Conservation (phyloP, 2,113 vertebrate genomes). For the Piprites chloris region DNA sequence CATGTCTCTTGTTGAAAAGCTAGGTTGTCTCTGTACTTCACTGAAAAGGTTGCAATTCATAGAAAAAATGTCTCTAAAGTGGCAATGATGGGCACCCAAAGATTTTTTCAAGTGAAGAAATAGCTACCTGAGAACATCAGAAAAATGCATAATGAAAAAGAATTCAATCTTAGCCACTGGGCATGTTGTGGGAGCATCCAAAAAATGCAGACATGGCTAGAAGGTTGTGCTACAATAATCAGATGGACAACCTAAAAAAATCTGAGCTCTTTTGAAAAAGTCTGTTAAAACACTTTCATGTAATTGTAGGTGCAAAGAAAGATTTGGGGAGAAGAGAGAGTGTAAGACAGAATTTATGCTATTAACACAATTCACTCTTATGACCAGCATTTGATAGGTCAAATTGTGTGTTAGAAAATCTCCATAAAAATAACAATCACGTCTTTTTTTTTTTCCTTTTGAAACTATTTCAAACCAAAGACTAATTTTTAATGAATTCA, state of each 20-base stretch:
- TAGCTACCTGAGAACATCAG: neutral
- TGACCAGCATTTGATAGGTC: neutral
- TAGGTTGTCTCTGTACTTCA: neutral
- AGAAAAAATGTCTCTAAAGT: neutral
- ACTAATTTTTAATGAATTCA: neutral
- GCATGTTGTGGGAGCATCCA: neutral
- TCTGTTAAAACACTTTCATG: neutral
- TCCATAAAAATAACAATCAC: neutral
- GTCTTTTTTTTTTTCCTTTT: neutral
- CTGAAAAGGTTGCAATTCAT: neutral
- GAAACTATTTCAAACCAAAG: neutral
- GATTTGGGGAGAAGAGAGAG: neutral
- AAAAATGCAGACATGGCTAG: neutral
- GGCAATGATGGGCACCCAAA: neutral
- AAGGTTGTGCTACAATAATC: neutral
- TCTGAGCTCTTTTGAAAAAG: neutral
- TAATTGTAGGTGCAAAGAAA: neutral
- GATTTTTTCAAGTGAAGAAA: neutral
- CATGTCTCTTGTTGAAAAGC: neutral
- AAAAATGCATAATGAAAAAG: neutral
- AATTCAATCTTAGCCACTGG: neutral
- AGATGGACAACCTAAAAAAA: neutral
- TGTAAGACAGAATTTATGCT: neutral
- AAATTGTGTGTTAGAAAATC: neutral
- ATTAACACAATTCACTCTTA: neutral